Conservation (phyloP, 2,113 vertebrate species). For the Dinomys branickii region DNA sequence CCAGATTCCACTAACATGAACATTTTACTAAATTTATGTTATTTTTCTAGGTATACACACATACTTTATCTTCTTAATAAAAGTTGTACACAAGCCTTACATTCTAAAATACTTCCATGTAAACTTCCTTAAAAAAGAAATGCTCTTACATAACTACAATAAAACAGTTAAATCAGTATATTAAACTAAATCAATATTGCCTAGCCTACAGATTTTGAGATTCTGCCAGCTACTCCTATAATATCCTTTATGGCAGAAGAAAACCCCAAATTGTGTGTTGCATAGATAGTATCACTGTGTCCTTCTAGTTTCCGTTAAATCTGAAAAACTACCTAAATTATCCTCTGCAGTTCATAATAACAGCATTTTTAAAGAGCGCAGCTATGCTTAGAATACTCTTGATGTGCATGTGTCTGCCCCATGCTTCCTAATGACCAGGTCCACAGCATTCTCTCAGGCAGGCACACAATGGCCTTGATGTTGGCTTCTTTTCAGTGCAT, state of each 20-base stretch:
- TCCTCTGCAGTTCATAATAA: background rate
- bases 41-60: background rate
- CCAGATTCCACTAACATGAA: background rate
- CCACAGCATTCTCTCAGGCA: background rate
- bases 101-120: background rate
- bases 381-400: background rate
- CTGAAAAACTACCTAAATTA: background rate
- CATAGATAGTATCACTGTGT: background rate
- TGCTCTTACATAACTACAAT: background rate
- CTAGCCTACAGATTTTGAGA: background rate
- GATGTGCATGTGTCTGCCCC: background rate
- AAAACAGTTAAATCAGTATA: conserved; percentile 13
- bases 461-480: background rate
- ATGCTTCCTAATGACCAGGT: background rate
- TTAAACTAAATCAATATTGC: conserved; percentile 27
- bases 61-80: background rate
- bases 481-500: background rate
- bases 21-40: conserved; percentile 13
- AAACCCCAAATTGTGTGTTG: background rate
- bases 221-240: background rate
- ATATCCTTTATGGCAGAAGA: background rate
- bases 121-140: background rate
- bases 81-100: background rate
- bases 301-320: background rate
- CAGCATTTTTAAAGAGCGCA: background rate